Evolutionary conservation across 2,113 vertebrate species (phyloP).

Genomic region (Nycticryphes semicollaris): DNA sequence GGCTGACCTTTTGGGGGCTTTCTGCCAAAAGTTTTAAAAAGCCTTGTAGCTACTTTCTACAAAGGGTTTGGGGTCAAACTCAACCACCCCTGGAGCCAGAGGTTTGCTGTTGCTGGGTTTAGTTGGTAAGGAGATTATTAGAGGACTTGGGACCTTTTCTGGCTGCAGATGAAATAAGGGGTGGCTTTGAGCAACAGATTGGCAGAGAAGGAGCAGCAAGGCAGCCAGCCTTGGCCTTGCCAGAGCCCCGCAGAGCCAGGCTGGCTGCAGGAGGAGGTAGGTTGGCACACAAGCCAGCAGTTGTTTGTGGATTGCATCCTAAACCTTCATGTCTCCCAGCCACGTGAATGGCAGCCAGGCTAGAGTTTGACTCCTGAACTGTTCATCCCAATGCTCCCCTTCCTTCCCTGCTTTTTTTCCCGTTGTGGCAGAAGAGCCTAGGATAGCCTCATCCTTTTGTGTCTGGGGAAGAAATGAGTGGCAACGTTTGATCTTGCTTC

Average conservation of each 20-base stretch:
- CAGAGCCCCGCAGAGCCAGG: neutral
- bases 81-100: neutral
- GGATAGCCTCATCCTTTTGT: neutral
- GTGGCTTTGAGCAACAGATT: neutral
- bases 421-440: neutral
- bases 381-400: neutral
- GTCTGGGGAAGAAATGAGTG: neutral
- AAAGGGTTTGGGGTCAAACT: neutral
- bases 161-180: neutral
- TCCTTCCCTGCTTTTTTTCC: neutral
- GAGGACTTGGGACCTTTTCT: neutral
- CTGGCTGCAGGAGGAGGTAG: neutral
- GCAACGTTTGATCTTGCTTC: neutral
- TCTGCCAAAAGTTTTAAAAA: neutral
- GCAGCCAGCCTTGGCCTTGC: neutral
- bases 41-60: neutral
- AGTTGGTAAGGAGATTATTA: neutral
- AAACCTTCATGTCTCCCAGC: neutral
- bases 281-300: neutral
- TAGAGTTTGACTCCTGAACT: neutral
- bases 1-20: neutral
- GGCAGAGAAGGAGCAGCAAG: neutral
- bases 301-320: neutral
- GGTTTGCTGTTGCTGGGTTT: neutral
- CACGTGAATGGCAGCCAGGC: neutral